phyloP scores from a whole-genome alignment of 1,140 invertebrate genomes.

The Antheraea pernyi region DNA sequence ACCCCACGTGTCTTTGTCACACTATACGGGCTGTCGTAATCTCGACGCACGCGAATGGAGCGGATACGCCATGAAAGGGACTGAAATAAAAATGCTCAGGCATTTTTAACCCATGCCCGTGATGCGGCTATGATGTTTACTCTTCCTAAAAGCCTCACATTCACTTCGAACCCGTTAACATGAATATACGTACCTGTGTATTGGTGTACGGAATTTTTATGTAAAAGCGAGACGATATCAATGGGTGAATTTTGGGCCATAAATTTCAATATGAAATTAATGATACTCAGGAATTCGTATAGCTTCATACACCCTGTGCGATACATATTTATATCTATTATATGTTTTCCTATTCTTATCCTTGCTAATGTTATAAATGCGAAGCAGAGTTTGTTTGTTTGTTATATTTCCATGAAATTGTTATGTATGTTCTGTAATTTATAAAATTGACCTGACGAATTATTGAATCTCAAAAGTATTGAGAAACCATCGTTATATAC shows the following conservation, averaged over 20 bases:
- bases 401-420: too few species aligned
- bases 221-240: constrained; percentile 25
- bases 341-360: too few species aligned
- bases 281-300: neutral
- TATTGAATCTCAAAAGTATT: too few species aligned
- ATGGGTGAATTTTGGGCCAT: constrained; percentile 12
- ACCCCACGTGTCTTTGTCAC: neutral
- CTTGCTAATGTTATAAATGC: too few species aligned
- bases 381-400: too few species aligned
- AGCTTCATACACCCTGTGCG: neutral
- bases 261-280: constrained; percentile 2
- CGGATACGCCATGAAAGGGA: constrained; percentile 19
- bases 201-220: constrained; percentile 17
- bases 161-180: constrained; percentile 25
- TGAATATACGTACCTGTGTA: neutral
- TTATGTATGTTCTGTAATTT: too few species aligned
- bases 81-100: constrained; percentile 23
- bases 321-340: neutral
- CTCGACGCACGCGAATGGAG: constrained; percentile 15
- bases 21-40: neutral
- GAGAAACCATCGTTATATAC: too few species aligned
- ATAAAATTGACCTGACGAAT: too few species aligned
- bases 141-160: constrained; percentile 47
- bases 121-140: constrained; percentile 56
- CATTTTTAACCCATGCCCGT: constrained; percentile 29